These are phyloP conservation scores for Telenomus remus DNA, from an alignment of 1,140 invertebrate genomes.

Conservation along the genomic window DNA sequence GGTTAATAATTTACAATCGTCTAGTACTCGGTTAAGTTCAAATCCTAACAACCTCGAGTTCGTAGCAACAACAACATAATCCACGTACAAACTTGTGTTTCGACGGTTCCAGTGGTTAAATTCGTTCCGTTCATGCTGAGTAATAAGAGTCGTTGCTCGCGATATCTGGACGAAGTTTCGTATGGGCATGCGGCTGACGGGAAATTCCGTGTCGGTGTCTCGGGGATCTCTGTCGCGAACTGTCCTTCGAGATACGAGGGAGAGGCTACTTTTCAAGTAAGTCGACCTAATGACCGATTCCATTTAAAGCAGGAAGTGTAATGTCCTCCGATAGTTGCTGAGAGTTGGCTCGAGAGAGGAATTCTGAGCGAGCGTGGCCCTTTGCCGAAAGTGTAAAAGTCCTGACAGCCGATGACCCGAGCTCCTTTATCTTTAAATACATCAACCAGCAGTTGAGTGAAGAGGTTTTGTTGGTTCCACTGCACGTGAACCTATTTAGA, in stretches of 20 bases:
- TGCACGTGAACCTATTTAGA: not conserved
- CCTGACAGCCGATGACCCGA: slow-evolving; percentile 51
- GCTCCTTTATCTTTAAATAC: slow-evolving; percentile 23
- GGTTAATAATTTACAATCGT: slow-evolving; percentile 44
- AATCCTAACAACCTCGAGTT: slow-evolving; percentile 42
- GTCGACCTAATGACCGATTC: slow-evolving; percentile 61
- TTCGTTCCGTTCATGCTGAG: slow-evolving; percentile 40
- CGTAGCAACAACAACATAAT: slow-evolving; percentile 47
- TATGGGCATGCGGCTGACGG: slow-evolving; percentile 15
- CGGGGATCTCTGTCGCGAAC: slow-evolving; percentile 20
- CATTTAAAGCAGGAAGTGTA: slow-evolving; percentile 66
- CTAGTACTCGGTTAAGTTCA: slow-evolving; percentile 14
- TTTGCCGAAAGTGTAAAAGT: slow-evolving; percentile 41
- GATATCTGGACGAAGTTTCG: slow-evolving; percentile 49
- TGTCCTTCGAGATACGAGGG: slow-evolving; percentile 46
- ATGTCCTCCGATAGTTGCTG: slow-evolving; percentile 49
- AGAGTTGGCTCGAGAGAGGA: slow-evolving; percentile 2
- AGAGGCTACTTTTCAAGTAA: slow-evolving; percentile 55
- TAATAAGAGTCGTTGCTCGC: slow-evolving; percentile 49
- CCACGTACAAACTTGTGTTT: slow-evolving; percentile 24
- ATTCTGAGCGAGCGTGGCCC: not conserved
- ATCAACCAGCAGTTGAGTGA: not conserved
- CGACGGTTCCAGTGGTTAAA: slow-evolving; percentile 19
- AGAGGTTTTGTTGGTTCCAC: not conserved
- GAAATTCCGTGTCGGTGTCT: slow-evolving; percentile 59